Percentiles rank a stretch among this genome's conserved stretches.
These are phyloP conservation scores for Drosophila lutescens DNA, from an alignment of 2,888 invertebrate genomes.

Conservation along the genomic window DNA sequence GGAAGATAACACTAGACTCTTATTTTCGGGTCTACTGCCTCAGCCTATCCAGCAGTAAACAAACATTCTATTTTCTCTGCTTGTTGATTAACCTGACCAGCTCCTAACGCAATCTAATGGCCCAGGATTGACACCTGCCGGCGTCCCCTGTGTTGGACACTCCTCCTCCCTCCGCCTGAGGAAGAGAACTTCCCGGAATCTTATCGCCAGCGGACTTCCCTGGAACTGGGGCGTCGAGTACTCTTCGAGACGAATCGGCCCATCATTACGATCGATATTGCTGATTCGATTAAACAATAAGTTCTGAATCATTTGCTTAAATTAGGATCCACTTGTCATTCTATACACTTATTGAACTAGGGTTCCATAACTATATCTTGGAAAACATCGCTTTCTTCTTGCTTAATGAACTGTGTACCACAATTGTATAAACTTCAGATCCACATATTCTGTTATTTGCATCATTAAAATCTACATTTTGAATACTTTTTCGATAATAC, in stretches of 20 bases:
- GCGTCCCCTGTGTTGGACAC: background rate
- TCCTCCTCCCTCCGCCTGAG: background rate
- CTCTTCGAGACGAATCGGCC: slow-evolving; percentile 3
- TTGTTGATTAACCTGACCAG: slow-evolving; percentile 1
- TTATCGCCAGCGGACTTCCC: slow-evolving; percentile 42
- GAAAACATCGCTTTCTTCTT: too few relatives aligned
- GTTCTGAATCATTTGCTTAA: slow-evolving; percentile 21
- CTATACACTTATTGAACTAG: background rate
- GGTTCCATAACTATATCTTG: background rate
- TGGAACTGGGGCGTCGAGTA: slow-evolving; percentile 31
- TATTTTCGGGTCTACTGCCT: background rate
- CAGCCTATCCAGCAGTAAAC: slow-evolving; percentile 1
- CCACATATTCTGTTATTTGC: too few relatives aligned
- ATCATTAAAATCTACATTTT: too few relatives aligned
- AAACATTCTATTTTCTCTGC: background rate
- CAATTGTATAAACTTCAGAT: too few relatives aligned
- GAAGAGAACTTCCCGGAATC: slow-evolving; percentile 34
- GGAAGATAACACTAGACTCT: slow-evolving; percentile 23
- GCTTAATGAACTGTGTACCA: too few relatives aligned
- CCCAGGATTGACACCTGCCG: slow-evolving; percentile 9
- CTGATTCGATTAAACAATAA: slow-evolving; percentile 21
- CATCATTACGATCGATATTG: slow-evolving; percentile 9
- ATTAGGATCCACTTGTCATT: slow-evolving; percentile 5
- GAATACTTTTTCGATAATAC: too few relatives aligned
- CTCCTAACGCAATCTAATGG: background rate